phyloP scores from a whole-genome alignment of 1,140 invertebrate genomes.

The Wasmannia auropunctata region DNA sequence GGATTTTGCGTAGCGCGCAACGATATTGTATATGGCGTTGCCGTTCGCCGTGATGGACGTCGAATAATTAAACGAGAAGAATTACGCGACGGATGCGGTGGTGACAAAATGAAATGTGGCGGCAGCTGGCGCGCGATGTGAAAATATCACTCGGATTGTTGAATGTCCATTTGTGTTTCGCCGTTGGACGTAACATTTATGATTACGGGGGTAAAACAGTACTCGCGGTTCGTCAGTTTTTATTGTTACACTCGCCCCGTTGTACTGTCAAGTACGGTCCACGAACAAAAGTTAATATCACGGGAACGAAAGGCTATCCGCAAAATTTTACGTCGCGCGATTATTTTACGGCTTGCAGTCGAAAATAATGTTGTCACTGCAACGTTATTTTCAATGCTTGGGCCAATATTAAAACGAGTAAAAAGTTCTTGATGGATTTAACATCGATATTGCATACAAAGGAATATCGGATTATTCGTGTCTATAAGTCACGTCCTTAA shows the following conservation, averaged over 20 bases:
- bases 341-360: background rate
- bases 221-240: conserved; percentile 50
- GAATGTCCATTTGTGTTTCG: conserved; percentile 47
- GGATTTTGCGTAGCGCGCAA: background rate
- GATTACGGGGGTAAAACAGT: conserved; percentile 29
- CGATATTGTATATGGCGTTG: background rate
- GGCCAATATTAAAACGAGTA: background rate
- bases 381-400: background rate
- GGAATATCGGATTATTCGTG: conserved; percentile 13
- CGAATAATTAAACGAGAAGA: conserved; percentile 52
- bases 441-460: background rate
- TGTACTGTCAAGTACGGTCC: background rate
- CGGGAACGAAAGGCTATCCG: background rate
- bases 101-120: conserved; percentile 47
- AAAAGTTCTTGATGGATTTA: background rate
- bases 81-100: conserved; percentile 15
- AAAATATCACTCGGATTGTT: conserved; percentile 53
- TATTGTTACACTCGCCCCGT: conserved; percentile 18
- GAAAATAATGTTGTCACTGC: background rate
- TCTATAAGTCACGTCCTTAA: background rate
- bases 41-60: background rate
- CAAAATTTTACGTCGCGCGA: background rate
- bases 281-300: background rate
- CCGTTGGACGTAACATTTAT: conserved; percentile 44
- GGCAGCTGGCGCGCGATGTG: conserved; percentile 26